Evolutionary conservation across 1,140 invertebrate genomes (phyloP).

Genomic region (Drosophila mojavensis): DNA sequence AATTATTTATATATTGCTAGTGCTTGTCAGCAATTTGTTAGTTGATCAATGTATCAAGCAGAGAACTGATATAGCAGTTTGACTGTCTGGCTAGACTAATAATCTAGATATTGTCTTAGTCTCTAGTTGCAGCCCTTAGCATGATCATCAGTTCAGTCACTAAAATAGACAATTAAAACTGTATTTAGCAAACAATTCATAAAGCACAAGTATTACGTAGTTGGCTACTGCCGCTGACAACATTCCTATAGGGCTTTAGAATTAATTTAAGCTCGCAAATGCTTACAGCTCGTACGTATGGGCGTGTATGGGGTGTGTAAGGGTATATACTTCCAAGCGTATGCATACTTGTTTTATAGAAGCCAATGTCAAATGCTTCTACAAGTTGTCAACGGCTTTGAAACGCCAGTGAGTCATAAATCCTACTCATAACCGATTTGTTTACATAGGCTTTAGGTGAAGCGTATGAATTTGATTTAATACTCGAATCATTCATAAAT

Average conservation of each 20-base stretch:
- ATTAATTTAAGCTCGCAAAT: neutral
- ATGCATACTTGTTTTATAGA: neutral
- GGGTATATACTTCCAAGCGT: constrained; percentile 14
- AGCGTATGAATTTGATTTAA: constrained; percentile 31
- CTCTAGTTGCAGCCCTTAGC: too few species aligned
- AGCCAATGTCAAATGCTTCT: constrained; percentile 2
- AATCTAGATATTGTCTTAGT: too few species aligned
- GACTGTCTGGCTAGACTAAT: too few species aligned
- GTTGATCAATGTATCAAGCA: too few species aligned
- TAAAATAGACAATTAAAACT: too few species aligned
- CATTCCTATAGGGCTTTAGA: neutral
- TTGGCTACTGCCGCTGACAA: neutral
- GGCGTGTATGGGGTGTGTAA: constrained; percentile 5
- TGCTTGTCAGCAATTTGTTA: too few species aligned
- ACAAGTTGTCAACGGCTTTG: constrained; percentile 18
- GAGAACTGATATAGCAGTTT: too few species aligned
- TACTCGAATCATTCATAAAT: constrained; percentile 35
- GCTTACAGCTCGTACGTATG: constrained; percentile 42
- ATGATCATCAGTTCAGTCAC: too few species aligned
- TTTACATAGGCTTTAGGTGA: neutral
- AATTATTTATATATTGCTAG: too few species aligned
- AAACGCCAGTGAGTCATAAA: constrained; percentile 29
- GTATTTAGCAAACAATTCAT: too few species aligned
- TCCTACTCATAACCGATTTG: constrained; percentile 40
- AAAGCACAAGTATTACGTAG: neutral